Evolutionary conservation across 2,797 vertebrate species (phyloP), one percentile per base, ranked within the genome.

Genomic region (Myotis pilosus): DNA sequence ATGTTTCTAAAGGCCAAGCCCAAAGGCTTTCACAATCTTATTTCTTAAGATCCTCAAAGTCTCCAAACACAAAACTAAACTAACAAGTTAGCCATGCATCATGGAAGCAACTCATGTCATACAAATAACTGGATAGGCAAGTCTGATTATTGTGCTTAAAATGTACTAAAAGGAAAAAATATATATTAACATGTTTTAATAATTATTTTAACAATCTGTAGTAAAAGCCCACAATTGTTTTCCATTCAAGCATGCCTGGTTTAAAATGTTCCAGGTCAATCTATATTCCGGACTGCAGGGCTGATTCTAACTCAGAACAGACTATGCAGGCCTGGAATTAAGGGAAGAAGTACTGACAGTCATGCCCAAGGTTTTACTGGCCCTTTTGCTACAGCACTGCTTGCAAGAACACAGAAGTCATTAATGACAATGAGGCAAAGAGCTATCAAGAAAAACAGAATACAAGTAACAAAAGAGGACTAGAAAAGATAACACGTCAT

Each of bases 11-110:
- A 96, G 93, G 94, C 93, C 97, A 95, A 95, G 92, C 87, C 87
- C 96, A 90, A 72, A 8, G 89, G 96, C 94, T 38, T 94, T 96
- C 94, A 97, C 94, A 96, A 94, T 94, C 94, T 96, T 83, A 60
- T 85, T 80, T 88, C 33, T 17, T 74, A 78, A 74, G 55, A 96
- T 80, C 91, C 94, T 97, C 89, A 91, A 94, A 94, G 80, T 86
- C 75, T 85, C 89, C 7, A 53, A 92, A 96, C 95, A 93, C 86
- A 95, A 98, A 38, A 13, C 64, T 23, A 0, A 62, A 93, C 68
- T 92, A 97, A 87, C 68, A 96, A 22, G 76, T 68, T 76, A 95
- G 71, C 74, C 86, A 88, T 53, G 95, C 74, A 92, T 74, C 87
- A 91, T 22, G 49, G 36, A 94, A 96, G 92, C 72, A 97, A 97